Percentiles rank a stretch among this genome's conserved stretches.
phyloP scores from a whole-genome alignment of 2,797 vertebrate genomes.

The Okamejei kenojei region DNA sequence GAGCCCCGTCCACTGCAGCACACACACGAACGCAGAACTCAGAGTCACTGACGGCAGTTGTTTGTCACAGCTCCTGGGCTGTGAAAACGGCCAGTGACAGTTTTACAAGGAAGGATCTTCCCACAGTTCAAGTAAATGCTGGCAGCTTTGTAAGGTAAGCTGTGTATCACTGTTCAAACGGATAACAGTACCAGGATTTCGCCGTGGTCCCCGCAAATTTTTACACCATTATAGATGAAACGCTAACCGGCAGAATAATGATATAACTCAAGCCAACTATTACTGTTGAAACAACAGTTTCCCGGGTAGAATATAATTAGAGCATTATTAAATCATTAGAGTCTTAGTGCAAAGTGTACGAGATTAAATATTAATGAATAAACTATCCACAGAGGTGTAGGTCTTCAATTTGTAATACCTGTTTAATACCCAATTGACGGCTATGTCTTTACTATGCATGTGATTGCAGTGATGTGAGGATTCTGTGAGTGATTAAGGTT shows the following conservation, averaged over 20 bases:
- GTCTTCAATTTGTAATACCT: conserved; percentile 21
- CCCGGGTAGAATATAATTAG: conserved; percentile 27
- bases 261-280: neutral
- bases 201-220: neutral
- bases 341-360: conserved; percentile 27
- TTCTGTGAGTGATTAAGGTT: conserved; percentile 17
- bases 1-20: neutral
- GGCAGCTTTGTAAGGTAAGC: neutral
- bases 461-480: neutral
- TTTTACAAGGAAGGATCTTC: neutral
- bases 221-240: neutral
- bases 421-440: neutral
- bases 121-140: neutral
- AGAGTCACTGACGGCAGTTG: neutral
- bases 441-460: neutral
- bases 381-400: conserved; percentile 5
- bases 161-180: conserved; percentile 13
- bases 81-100: neutral
- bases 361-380: conserved; percentile 36
- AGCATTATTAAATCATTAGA: conserved; percentile 34
- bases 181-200: neutral
- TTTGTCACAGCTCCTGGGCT: neutral
- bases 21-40: neutral
- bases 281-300: conserved; percentile 28
- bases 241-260: neutral